A percentile compares a stretch with the other conserved stretches of the same genome.
Evolutionary conservation across 2,888 invertebrate species (phyloP).

Genomic region (Chesias legatella): DNA sequence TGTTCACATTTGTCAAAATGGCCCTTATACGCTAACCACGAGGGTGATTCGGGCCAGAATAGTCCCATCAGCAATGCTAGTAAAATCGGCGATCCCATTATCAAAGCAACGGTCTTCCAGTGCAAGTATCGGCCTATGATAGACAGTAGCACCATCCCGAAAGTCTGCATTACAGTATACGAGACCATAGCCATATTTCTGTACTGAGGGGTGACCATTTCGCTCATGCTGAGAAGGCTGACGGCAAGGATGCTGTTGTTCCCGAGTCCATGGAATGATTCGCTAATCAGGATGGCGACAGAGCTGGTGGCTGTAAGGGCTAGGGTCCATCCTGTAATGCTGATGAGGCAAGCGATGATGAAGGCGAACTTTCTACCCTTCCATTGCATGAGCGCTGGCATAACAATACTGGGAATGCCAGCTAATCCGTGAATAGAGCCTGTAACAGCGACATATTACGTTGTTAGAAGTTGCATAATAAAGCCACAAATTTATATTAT

Average conservation of each 20-base stretch:
- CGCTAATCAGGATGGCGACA: constrained; percentile 17
- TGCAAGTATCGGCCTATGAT: constrained; percentile 17
- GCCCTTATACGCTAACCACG: constrained; percentile 29
- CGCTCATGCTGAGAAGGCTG: constrained; percentile 18
- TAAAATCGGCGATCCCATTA: constrained; percentile 20
- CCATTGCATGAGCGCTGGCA: constrained; percentile 33
- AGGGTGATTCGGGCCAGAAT: constrained; percentile 30
- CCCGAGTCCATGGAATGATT: constrained; percentile 26
- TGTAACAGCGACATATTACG: constrained; percentile 5
- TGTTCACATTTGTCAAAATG: constrained; percentile 25
- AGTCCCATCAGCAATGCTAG: constrained; percentile 16
- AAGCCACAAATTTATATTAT: no score
- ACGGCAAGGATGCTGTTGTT: constrained; percentile 17
- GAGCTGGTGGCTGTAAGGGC: constrained; percentile 17
- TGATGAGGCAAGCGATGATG: constrained; percentile 24
- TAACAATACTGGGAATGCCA: constrained; percentile 27
- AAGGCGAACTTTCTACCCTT: constrained; percentile 30
- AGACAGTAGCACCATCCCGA: constrained; percentile 15
- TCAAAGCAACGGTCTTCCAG: constrained; percentile 23
- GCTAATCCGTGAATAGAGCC: constrained; percentile 31
- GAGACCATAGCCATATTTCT: constrained; percentile 17
- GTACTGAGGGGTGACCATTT: constrained; percentile 23
- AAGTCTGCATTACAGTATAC: constrained; percentile 5
- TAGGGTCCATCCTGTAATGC: constrained; percentile 24
- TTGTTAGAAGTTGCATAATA: no score